A percentile compares a stretch with the other conserved stretches of the same genome.
Evolutionary conservation across 1,140 invertebrate genomes (phyloP).

Genomic region (Planococcus citri): DNA sequence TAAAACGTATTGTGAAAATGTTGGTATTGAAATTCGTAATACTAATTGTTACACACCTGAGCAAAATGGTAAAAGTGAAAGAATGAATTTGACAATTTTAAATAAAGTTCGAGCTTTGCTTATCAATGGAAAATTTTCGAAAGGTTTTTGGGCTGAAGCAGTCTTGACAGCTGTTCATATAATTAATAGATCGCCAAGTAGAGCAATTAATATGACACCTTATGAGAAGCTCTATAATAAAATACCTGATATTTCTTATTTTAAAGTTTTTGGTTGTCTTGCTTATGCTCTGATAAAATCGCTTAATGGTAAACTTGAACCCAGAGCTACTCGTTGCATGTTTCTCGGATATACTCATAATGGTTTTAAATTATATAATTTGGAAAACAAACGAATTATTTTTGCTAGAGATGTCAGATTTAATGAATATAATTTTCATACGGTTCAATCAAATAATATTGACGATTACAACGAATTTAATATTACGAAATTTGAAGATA

Average conservation of each 20-base stretch:
- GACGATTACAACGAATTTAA: not conserved
- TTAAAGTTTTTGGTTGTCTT: conserved; percentile 31
- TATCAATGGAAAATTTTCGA: not conserved
- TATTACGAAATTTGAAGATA: conserved; percentile 9
- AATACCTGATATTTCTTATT: conserved; percentile 27
- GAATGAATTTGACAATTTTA: conserved; percentile 28
- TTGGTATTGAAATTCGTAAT: conserved; percentile 28
- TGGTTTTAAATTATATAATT: conserved; percentile 22
- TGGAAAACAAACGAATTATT: conserved; percentile 14
- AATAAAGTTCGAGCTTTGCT: conserved; percentile 19
- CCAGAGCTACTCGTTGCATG: conserved; percentile 22
- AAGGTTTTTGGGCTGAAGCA: conserved; percentile 24
- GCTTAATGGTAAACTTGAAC: conserved; percentile 31
- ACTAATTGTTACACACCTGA: conserved; percentile 32
- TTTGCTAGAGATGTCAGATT: not conserved
- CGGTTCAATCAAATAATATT: too few relatives aligned
- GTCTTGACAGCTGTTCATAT: conserved; percentile 24
- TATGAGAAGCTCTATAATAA: conserved; percentile 27
- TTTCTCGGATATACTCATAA: conserved; percentile 30
- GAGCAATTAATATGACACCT: conserved; percentile 24
- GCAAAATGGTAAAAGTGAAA: conserved; percentile 32
- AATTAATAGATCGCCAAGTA: conserved; percentile 21
- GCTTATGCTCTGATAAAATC: conserved; percentile 26
- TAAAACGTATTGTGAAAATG: conserved; percentile 27
- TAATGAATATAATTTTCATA: conserved; percentile 1